A percentile compares a stretch with the other conserved stretches of the same genome.
phyloP scores from a whole-genome alignment of 2,797 vertebrate genomes.

The Betta splendens region DNA sequence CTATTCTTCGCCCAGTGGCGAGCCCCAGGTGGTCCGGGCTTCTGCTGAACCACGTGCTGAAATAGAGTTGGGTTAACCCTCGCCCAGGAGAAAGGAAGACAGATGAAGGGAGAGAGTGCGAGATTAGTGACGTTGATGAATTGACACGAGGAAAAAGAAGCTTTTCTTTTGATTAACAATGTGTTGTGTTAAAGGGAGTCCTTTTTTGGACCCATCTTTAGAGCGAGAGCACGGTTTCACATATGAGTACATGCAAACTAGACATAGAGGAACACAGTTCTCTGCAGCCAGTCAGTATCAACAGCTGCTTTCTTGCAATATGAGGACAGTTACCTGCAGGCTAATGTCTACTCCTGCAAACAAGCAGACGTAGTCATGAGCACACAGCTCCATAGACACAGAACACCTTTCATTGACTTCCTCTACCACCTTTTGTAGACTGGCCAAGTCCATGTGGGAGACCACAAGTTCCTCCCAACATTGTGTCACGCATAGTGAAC shows the following conservation, averaged over 20 bases:
- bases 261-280: constrained; percentile 4
- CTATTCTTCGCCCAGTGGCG: constrained; percentile 51
- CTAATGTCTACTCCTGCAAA: constrained; percentile 24
- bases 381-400: constrained; percentile 14
- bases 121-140: constrained; percentile 16
- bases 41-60: constrained; percentile 57
- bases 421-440: constrained; percentile 64
- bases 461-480: constrained; percentile 70
- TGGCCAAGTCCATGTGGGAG: constrained; percentile 79
- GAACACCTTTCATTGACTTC: constrained; percentile 3
- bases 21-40: constrained; percentile 60
- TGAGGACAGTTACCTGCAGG: constrained; percentile 38
- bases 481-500: constrained; percentile 79
- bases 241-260: constrained; percentile 19
- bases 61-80: constrained; percentile 67
- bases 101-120: constrained; percentile 37
- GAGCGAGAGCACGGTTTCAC: not conserved
- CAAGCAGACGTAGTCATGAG: constrained; percentile 17
- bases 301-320: constrained; percentile 4
- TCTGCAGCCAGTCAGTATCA: constrained; percentile 11
- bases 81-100: no score
- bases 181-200: no score
- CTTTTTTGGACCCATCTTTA: no score
- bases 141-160: constrained; percentile 25
- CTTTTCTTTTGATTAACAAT: not conserved